These are phyloP conservation scores for Medauroidea extradentata DNA, from an alignment of 1,140 invertebrate genomes.

Conservation along the genomic window DNA sequence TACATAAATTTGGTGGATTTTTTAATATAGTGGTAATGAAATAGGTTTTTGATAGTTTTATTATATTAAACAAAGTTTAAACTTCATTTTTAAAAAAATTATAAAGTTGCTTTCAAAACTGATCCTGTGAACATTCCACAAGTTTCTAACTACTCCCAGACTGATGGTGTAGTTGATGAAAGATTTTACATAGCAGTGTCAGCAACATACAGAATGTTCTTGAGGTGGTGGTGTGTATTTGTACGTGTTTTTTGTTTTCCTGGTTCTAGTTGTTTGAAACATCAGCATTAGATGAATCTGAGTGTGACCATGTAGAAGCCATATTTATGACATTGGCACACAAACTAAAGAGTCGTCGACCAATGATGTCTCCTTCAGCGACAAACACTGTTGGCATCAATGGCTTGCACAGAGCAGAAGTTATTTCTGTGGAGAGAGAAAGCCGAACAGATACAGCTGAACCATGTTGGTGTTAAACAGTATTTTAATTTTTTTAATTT, in stretches of 20 bases:
- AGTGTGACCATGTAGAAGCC: constrained; percentile 73
- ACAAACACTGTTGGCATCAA: constrained; percentile 1
- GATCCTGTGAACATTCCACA: too few species aligned
- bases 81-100: not conserved
- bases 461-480: not conserved
- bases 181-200: too few species aligned
- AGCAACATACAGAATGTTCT: too few species aligned
- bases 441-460: not conserved
- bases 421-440: constrained; percentile 16
- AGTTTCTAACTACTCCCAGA: too few species aligned
- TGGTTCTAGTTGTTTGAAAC: constrained; percentile 68
- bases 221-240: too few species aligned
- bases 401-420: constrained; percentile 23
- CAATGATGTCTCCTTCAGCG: constrained; percentile 47
- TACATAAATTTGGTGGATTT: too few species aligned
- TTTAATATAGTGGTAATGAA: too few species aligned
- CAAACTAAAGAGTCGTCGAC: constrained; percentile 63
- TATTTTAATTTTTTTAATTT: not conserved
- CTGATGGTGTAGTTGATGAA: too few species aligned
- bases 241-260: too few species aligned
- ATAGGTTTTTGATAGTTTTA: too few species aligned
- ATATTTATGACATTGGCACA: constrained; percentile 82
- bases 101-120: too few species aligned
- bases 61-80: not conserved
- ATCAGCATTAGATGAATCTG: constrained; percentile 69